A percentile compares a stretch with the other conserved stretches of the same genome.
Evolutionary conservation across 2,888 invertebrate species (phyloP).

Genomic region (Chironomus tentans): DNA sequence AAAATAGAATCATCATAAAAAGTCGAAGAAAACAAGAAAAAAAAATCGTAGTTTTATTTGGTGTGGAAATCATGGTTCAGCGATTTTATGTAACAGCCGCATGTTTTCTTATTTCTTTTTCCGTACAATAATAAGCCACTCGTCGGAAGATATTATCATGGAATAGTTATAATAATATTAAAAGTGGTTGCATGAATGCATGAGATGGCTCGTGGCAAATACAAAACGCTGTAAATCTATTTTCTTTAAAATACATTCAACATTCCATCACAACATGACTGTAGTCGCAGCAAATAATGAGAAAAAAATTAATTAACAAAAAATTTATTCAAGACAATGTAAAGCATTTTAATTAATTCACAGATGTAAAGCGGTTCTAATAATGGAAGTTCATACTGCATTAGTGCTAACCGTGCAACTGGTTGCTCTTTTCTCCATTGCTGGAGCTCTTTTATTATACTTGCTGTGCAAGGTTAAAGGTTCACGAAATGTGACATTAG

Average conservation of each 20-base stretch:
- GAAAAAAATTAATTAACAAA: background rate
- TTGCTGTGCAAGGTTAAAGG: slow-evolving; percentile 64
- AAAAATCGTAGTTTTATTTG: background rate
- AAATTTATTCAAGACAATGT: too few relatives aligned
- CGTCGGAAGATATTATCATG: background rate
- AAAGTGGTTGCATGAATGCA: background rate
- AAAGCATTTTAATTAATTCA: too few relatives aligned
- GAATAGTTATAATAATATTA: background rate
- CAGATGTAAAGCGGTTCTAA: slow-evolving; percentile 28
- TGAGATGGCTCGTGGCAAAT: background rate
- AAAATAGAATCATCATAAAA: background rate
- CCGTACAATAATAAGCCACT: background rate
- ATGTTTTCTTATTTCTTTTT: background rate
- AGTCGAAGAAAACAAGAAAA: background rate
- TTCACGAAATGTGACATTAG: slow-evolving; percentile 45
- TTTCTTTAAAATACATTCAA: background rate
- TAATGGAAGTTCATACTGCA: slow-evolving; percentile 74
- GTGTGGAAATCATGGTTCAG: background rate
- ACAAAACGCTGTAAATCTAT: background rate
- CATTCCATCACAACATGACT: background rate
- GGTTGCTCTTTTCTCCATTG: slow-evolving; percentile 71
- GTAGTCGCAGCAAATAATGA: background rate
- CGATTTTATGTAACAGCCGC: background rate
- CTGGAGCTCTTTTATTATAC: slow-evolving; percentile 70
- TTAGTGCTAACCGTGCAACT: slow-evolving; percentile 70